phyloP scores from a whole-genome alignment of 2,113 vertebrate species.

The Megaleporinus macrocephalus region DNA sequence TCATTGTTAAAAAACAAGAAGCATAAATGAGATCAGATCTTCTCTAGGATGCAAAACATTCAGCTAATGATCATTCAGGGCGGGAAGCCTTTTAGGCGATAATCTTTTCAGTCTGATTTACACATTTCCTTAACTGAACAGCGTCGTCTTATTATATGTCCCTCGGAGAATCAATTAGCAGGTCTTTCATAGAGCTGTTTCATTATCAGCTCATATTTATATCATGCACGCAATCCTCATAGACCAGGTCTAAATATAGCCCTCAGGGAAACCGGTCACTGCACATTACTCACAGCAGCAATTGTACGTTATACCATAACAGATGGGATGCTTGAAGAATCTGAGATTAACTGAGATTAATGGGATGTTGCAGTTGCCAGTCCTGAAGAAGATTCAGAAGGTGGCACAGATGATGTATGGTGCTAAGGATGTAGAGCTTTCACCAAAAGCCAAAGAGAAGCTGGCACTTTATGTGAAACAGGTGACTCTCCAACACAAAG shows the following conservation, averaged over 20 bases:
- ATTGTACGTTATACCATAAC: not conserved
- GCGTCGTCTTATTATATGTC: not conserved
- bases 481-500: conserved; percentile 66
- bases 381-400: conserved; percentile 82
- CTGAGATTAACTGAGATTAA: not conserved
- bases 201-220: conserved; percentile 40
- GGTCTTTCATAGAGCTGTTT: conserved; percentile 45
- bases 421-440: conserved; percentile 81
- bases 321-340: not conserved
- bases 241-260: conserved; percentile 31
- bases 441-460: conserved; percentile 84
- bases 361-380: conserved; percentile 72
- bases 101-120: not conserved
- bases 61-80: not conserved
- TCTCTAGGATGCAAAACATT: not conserved
- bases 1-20: too few species aligned
- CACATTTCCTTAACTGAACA: not conserved
- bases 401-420: conserved; percentile 85
- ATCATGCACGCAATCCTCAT: not conserved
- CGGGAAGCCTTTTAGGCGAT: not conserved
- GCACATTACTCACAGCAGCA: not conserved
- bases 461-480: conserved; percentile 82
- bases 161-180: conserved; percentile 35
- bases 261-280: conserved; percentile 1
- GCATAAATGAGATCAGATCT: not conserved